Conservation (phyloP, 2,113 vertebrate species). For the Brienomyrus longianalis region DNA sequence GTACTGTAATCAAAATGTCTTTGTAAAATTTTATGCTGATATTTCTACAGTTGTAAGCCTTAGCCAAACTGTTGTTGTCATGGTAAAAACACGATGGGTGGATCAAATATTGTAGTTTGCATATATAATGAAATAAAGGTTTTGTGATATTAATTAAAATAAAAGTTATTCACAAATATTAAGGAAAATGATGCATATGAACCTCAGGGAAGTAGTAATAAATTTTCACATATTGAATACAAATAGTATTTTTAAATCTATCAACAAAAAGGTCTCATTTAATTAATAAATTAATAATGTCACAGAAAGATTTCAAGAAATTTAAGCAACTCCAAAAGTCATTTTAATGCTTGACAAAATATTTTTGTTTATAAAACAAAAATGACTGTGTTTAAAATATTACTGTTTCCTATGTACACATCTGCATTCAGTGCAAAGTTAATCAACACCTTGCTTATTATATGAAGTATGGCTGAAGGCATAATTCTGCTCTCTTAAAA, state of each 20-base stretch:
- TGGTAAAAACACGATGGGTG: not conserved
- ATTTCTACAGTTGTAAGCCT: constrained; percentile 16
- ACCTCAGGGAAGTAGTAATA: constrained; percentile 2
- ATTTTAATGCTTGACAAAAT: not conserved
- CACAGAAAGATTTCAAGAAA: not conserved
- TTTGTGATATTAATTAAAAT: not conserved
- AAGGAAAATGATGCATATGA: not conserved
- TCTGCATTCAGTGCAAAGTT: not conserved
- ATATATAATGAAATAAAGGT: not conserved
- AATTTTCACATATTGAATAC: not conserved
- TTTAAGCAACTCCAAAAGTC: not conserved
- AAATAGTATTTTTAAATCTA: not conserved
- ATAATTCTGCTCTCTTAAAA: not conserved
- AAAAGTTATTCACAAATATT: not conserved
- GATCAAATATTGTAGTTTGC: not conserved
- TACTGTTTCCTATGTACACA: not conserved
- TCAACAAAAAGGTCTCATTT: not conserved
- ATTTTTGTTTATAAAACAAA: not conserved
- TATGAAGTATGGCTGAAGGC: not conserved
- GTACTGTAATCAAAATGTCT: not conserved
- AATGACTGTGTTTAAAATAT: not conserved
- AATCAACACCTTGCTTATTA: not conserved
- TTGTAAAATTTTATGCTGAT: not conserved
- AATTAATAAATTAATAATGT: not conserved
- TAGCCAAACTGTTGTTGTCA: not conserved